Conservation (phyloP, 1,140 invertebrate genomes). For the Saccostrea echinata region DNA sequence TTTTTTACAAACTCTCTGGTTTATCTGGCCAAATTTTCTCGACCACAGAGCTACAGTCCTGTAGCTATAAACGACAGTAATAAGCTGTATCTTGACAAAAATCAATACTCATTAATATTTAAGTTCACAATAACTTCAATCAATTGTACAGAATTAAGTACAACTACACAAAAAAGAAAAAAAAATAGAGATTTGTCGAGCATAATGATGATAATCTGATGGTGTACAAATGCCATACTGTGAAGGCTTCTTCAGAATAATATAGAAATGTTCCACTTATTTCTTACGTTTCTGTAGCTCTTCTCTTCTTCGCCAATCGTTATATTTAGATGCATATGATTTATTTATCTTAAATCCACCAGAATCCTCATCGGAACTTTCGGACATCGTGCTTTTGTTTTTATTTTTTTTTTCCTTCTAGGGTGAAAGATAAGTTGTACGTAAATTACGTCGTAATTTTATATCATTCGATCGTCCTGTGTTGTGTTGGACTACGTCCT, state of each 20-base stretch:
- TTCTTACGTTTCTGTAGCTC: conserved; percentile 90
- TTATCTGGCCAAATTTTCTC: no score
- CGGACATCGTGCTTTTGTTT: conserved; percentile 3
- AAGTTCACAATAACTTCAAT: no score
- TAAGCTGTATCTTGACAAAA: no score
- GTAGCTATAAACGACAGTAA: no score
- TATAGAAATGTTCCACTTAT: background rate
- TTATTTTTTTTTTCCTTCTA: background rate
- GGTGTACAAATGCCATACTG: background rate
- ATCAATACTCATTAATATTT: background rate
- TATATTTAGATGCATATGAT: conserved; percentile 90
- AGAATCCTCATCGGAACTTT: conserved; percentile 7
- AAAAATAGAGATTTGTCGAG: background rate
- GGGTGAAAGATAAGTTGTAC: background rate
- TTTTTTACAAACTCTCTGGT: no score
- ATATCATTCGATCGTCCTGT: background rate
- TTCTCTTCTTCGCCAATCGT: conserved; percentile 90
- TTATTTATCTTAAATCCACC: conserved; percentile 83
- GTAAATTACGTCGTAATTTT: background rate
- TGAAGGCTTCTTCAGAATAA: background rate
- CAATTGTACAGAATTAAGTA: no score
- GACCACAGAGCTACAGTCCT: no score
- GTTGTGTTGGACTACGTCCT: background rate
- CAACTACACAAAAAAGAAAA: background rate
- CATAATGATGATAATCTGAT: no score